Percentiles rank a stretch among this genome's conserved stretches.
These are phyloP conservation scores for Muraenolepis orangiensis DNA, from an alignment of 2,797 vertebrate genomes.

Conservation along the genomic window DNA sequence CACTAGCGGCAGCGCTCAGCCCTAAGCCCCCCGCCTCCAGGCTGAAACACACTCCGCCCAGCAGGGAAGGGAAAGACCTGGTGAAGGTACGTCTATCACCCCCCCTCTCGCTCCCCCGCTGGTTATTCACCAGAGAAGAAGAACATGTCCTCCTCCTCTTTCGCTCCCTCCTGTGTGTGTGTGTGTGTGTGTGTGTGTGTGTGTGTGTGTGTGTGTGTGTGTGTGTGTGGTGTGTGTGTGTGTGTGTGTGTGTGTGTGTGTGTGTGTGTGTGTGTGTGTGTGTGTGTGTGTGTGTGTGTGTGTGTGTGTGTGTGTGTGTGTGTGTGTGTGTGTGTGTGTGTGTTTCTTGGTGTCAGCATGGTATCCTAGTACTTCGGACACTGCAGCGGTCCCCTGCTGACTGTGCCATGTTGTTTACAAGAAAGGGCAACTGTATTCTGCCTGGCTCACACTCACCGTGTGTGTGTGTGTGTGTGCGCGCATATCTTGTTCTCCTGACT, in stretches of 20 bases:
- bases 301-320: neutral
- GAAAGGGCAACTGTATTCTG: conserved; percentile 67
- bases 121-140: conserved; percentile 23
- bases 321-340: conserved; percentile 14
- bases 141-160: conserved; percentile 2
- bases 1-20: conserved; percentile 58
- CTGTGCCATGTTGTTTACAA: conserved; percentile 65
- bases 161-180: conserved; percentile 1
- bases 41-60: conserved; percentile 71
- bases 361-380: conserved; percentile 64
- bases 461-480: conserved; percentile 23
- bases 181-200: neutral
- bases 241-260: neutral
- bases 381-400: conserved; percentile 67
- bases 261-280: neutral
- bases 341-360: conserved; percentile 59
- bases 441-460: conserved; percentile 49
- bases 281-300: neutral
- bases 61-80: conserved; percentile 83
- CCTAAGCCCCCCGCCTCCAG: conserved; percentile 75
- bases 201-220: neutral
- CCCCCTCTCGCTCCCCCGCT: conserved; percentile 23
- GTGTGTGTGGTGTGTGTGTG: conserved; percentile 18
- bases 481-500: neutral
- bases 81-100: conserved; percentile 78